Base-by-base conservation (phyloP, 1,140 invertebrate species). In the Stegodyphus dumicola region DNA sequence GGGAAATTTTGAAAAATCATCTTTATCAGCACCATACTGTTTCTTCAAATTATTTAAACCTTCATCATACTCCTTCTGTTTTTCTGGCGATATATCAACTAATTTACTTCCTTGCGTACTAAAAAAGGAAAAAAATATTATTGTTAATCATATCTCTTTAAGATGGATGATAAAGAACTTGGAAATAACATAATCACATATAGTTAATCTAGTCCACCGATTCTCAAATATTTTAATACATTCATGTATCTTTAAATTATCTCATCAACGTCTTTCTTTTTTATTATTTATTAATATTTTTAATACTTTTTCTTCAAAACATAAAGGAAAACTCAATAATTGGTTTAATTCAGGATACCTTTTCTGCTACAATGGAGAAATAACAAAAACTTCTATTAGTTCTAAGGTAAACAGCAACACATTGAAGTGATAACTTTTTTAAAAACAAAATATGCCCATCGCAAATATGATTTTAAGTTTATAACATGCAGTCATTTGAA, bases 1-100 rank as follows among this genome's bases (percentile, higher is more conserved):
- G 10, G 97, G 97, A 90, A 98, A 98, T 90, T 96, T 93, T 7
- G 94, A 95, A 94, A 98, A 95, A 89, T 98, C 95, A 49, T 93
- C 92, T 69, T 92, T 88, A 66, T 92, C 93, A 89, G 94, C 95
- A 70, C 95, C 95, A 91, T 92, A 98, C 85, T 94, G 93, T 88
- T 93, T 94, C 48, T 94, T 92, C 78, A 97, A 91, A 90, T 96
- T 95, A 10, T 95, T 95, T 83, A 98, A 89, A 90, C 97, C 95
- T 69, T 93, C 91, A 89, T 95, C 93, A 71, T 95, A 90, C 90
- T 96, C 93, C 87, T 93, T 93, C 89, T 96, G 91, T 60, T 95
- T 93, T 84, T 94, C 93, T 33, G 96, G 95, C 78, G 93, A 94
- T 6, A 94, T 91, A 88, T 97, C 96, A 18, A 97, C 94, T 56